Evolutionary conservation across 2,888 invertebrate genomes (phyloP).

Genomic region (Crocallis elinguaria): DNA sequence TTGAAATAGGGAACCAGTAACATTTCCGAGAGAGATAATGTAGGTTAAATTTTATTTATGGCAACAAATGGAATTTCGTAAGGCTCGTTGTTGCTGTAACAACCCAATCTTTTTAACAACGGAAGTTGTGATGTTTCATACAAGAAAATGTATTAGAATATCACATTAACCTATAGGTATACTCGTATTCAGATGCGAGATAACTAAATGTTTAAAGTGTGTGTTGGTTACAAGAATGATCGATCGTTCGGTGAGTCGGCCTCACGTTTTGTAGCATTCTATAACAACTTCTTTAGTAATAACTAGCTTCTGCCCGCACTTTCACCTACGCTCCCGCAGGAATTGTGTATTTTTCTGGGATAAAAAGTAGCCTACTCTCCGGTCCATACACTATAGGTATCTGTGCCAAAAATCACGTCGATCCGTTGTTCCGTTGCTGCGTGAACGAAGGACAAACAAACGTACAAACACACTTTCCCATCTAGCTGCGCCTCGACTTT

Average conservation of each 20-base stretch:
- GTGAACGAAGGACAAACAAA: too few species aligned
- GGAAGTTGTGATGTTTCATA: too few species aligned
- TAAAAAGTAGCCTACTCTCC: too few species aligned
- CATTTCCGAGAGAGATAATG: constrained; percentile 35
- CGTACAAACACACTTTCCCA: too few species aligned
- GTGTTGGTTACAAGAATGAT: not conserved
- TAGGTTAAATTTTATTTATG: constrained; percentile 38
- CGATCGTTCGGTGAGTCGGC: not conserved
- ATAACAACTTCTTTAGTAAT: too few species aligned
- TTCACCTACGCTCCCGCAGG: too few species aligned
- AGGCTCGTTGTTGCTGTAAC: constrained; percentile 28
- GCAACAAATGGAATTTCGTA: constrained; percentile 33
- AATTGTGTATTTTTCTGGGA: too few species aligned
- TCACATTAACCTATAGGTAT: constrained; percentile 10
- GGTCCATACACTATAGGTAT: too few species aligned
- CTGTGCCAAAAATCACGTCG: too few species aligned
- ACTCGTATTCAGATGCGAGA: constrained; percentile 1
- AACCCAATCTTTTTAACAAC: constrained; percentile 21
- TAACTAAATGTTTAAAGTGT: not conserved
- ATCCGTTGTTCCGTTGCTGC: too few species aligned
- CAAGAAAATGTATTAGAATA: constrained; percentile 1
- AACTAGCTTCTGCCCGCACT: too few species aligned
- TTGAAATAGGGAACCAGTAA: constrained; percentile 50
- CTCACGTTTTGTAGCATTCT: not conserved
- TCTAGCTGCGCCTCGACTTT: too few species aligned